Evolutionary conservation across 1,140 invertebrate species (phyloP).

Genomic region (Paraescarpia echinospica): DNA sequence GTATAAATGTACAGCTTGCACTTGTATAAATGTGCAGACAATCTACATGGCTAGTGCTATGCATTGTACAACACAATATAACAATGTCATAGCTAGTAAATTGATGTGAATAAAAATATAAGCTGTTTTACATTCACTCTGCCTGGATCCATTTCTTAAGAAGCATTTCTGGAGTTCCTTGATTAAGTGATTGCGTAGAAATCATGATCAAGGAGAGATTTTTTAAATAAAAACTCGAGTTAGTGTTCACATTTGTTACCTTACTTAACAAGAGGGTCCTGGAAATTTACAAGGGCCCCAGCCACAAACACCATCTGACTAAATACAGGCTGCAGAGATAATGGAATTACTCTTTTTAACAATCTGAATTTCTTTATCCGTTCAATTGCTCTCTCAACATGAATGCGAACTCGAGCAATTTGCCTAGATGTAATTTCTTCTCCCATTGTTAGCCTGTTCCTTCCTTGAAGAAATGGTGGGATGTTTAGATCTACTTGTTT

Average conservation of each 20-base stretch:
- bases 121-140: background rate
- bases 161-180: background rate
- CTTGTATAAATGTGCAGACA: no score
- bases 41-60: background rate
- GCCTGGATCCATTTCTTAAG: background rate
- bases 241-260: no score
- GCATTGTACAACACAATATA: background rate
- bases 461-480: constrained; percentile 29
- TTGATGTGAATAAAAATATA: background rate
- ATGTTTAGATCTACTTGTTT: constrained; percentile 29
- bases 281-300: constrained; percentile 33
- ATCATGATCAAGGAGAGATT: no score
- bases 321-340: constrained; percentile 22
- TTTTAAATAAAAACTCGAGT: background rate
- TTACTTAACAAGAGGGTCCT: constrained; percentile 30
- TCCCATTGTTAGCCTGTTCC: constrained; percentile 23
- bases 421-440: constrained; percentile 32
- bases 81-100: background rate
- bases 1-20: no score
- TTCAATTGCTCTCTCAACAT: constrained; percentile 38
- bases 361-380: constrained; percentile 33
- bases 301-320: constrained; percentile 31
- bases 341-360: constrained; percentile 26
- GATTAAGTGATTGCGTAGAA: no score
- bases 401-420: constrained; percentile 37